These are phyloP conservation scores for Drosophila saltans DNA, from an alignment of 1,140 invertebrate genomes.

Conservation along the genomic window DNA sequence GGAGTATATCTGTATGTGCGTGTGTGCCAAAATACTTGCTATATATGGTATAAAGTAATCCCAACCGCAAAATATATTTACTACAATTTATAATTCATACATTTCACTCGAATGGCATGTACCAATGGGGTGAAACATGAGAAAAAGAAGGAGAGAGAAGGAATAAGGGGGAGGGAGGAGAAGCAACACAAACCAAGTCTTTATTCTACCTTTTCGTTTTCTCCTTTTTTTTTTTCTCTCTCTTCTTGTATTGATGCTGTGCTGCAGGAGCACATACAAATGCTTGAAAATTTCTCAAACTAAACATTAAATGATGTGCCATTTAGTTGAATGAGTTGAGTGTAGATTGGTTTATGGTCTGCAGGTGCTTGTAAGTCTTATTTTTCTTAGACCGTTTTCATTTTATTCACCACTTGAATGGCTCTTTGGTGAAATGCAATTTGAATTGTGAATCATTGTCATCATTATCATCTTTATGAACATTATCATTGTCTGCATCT, in stretches of 20 bases:
- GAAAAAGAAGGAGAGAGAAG: not conserved
- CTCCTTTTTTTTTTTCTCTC: not conserved
- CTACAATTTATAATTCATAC: constrained; percentile 22
- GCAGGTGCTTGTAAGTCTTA: constrained; percentile 12
- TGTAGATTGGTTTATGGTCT: constrained; percentile 13
- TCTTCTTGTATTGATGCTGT: constrained; percentile 6
- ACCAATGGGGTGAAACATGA: not conserved
- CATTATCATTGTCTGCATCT: constrained; percentile 8
- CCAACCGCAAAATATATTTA: constrained; percentile 24
- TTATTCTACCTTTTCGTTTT: not conserved
- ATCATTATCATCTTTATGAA: not conserved
- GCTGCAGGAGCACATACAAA: constrained; percentile 9
- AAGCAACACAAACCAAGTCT: not conserved
- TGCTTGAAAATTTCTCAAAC: constrained; percentile 22
- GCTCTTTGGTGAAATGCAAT: not conserved
- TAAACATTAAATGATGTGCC: constrained; percentile 17
- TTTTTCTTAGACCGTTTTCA: no score
- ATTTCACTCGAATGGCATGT: constrained; percentile 10
- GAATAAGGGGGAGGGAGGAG: not conserved
- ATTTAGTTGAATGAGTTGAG: constrained; percentile 9
- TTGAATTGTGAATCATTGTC: not conserved
- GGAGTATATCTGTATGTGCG: not conserved
- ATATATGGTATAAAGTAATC: constrained; percentile 15
- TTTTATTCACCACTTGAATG: not conserved
- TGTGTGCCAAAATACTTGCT: constrained; percentile 3